Base-by-base conservation (phyloP, 2,888 invertebrate genomes). In the Cryptocephalus primarius region DNA sequence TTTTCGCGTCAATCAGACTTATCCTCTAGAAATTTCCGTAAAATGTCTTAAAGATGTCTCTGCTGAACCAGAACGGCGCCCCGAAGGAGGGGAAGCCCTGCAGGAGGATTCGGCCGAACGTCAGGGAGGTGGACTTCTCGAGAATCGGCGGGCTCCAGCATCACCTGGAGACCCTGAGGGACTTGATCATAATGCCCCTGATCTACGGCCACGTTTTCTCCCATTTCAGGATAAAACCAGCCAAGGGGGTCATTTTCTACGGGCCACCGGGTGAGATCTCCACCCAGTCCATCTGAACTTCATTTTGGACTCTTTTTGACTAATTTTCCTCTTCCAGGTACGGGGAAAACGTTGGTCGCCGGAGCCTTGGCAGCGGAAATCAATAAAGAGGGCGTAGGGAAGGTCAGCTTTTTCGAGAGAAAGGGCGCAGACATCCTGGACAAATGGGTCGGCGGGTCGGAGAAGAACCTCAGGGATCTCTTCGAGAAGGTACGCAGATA, bases 381-480 rank as follows among this genome's bases (percentile, higher is more conserved):
- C 13, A 66, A 62, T 43, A 62, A 59, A 50, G 61, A 63, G 54
- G 63, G 64, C 42, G 48, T 61, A 4, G 64, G 64, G 12, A 66
- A 66, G 55, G 66, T 70, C 1, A 54, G 59, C 4, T 70, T 70
- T 55, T 68, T 65, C 44, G 61, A 62, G 45, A 55, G 68, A 41
- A 70, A 69, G 58, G 69, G 69, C 6, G 67, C 70, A 4, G 70
- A 70, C 55, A 60, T 68, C 43, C 52, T 69, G 22, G 67, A 68
- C 44, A 69, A 69, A 58, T 70, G 67, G 67, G 63, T 68, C 9
- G 70, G 70, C 31, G 69, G 67, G 52, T 69, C 69, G 1, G 70
- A 70, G 48, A 63, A 66, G 43, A 68, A 68, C 50, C 53, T 70
- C 40, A 49, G 65, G 44, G 58, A 61, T 22, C 48, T 70, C 22